phyloP scores from a whole-genome alignment of 2,797 vertebrate genomes.

The Protonibea diacanthus region DNA sequence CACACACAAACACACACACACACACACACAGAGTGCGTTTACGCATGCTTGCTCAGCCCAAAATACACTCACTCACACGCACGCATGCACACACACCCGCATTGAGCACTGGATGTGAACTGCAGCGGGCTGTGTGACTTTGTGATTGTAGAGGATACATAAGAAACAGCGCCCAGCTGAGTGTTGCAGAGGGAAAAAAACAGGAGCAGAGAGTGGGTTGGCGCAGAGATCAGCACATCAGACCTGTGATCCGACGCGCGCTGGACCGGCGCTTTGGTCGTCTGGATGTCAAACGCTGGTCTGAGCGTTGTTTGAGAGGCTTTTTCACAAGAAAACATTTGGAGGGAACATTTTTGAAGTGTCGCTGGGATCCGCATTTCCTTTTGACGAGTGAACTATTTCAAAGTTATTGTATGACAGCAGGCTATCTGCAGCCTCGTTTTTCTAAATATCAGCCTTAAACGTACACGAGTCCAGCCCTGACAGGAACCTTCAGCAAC shows the following conservation, averaged over 20 bases:
- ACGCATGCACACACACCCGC: constrained; percentile 17
- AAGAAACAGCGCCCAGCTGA: constrained; percentile 18
- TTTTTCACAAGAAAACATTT: neutral
- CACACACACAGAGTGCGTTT: constrained; percentile 41
- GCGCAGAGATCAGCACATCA: neutral
- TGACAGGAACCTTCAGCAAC: constrained; percentile 21
- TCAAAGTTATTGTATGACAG: neutral
- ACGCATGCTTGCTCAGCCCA: constrained; percentile 73
- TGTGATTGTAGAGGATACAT: constrained; percentile 33
- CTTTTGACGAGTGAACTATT: neutral
- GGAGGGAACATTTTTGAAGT: neutral
- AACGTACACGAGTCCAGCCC: neutral
- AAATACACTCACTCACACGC: constrained; percentile 59
- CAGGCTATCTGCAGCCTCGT: constrained; percentile 4
- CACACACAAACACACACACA: constrained; percentile 45
- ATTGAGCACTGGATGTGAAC: constrained; percentile 49
- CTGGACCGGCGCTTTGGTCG: neutral
- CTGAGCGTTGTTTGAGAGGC: neutral
- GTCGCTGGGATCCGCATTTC: neutral
- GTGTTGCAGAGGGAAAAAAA: neutral
- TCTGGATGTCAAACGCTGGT: neutral
- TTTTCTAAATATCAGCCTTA: constrained; percentile 3
- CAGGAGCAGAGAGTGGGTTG: neutral
- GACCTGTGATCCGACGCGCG: neutral
- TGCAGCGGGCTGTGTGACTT: constrained; percentile 41